These are phyloP conservation scores for Chondrosia reniformis DNA, from an alignment of 37 sponge, comb jelly and placozoan species.

Conservation along the genomic window DNA sequence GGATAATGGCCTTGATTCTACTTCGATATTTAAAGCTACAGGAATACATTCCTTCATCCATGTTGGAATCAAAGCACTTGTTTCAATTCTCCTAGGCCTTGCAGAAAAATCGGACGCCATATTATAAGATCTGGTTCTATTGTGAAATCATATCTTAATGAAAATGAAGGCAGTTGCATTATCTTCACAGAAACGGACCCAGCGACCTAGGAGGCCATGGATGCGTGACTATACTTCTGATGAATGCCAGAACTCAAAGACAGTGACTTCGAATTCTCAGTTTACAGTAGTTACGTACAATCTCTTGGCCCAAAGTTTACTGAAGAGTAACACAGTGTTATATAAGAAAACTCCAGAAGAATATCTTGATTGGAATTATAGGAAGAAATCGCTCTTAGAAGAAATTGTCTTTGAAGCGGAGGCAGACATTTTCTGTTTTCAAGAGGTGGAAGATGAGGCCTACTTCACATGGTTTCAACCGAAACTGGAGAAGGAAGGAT, in stretches of 20 bases:
- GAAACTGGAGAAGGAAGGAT: conserved; percentile 58
- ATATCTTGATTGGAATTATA: conserved; percentile 57
- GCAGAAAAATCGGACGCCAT: no score
- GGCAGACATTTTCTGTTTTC: conserved; percentile 64
- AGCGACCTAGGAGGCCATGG: no score
- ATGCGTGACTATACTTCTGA: no score
- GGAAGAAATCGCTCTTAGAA: conserved; percentile 47
- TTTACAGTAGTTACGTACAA: conserved; percentile 56
- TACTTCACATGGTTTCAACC: conserved; percentile 55
- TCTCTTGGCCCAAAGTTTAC: conserved; percentile 66
- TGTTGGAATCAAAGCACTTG: no score
- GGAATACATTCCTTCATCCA: conserved; percentile 47
- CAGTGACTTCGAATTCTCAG: no score
- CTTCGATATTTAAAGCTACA: conserved; percentile 45
- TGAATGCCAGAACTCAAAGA: no score
- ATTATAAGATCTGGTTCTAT: no score
- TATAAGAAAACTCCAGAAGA: conserved; percentile 38
- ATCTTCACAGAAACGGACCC: no score
- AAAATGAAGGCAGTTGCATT: no score
- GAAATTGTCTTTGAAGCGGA: conserved; percentile 62
- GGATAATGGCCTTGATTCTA: conserved; percentile 27
- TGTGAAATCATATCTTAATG: no score
- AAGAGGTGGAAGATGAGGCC: conserved; percentile 76
- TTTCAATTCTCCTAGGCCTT: no score
- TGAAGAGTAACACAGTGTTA: conserved; percentile 48